A percentile compares a stretch with the other conserved stretches of the same genome.
Conservation (phyloP, 2,113 vertebrate genomes). For the Lamprologus callipterus region DNA sequence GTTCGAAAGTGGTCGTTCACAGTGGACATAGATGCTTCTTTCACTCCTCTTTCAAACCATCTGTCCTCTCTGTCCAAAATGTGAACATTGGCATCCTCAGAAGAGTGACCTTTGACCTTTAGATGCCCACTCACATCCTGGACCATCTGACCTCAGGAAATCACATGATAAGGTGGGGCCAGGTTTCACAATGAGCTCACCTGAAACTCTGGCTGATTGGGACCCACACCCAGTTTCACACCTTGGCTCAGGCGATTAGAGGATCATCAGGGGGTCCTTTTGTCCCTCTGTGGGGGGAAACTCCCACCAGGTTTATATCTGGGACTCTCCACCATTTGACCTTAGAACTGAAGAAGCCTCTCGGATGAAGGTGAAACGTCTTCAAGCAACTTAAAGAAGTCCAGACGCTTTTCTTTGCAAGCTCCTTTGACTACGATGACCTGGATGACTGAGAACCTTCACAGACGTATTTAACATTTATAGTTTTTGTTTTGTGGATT, state of each 20-base stretch:
- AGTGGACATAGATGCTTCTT: too few relatives aligned
- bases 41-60: too few relatives aligned
- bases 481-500: neutral
- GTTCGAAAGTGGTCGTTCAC: too few relatives aligned
- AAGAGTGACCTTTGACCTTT: too few relatives aligned
- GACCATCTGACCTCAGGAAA: too few relatives aligned
- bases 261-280: neutral
- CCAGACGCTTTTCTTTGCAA: neutral
- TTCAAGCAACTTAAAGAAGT: neutral
- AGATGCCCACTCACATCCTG: too few relatives aligned
- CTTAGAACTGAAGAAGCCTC: neutral
- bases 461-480: neutral
- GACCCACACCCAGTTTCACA: too few relatives aligned
- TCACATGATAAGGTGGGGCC: too few relatives aligned
- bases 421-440: neutral
- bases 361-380: neutral
- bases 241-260: too few relatives aligned
- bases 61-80: too few relatives aligned
- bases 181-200: too few relatives aligned
- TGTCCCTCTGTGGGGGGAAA: neutral
- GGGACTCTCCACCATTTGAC: neutral
- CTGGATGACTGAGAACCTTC: neutral
- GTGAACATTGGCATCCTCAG: too few relatives aligned
- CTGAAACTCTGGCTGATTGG: rapidly evolving
- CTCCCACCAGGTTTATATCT: rapidly evolving